Base-by-base conservation (phyloP, 64 coral and sea anemone species). In the Platygyra sinensis region DNA sequence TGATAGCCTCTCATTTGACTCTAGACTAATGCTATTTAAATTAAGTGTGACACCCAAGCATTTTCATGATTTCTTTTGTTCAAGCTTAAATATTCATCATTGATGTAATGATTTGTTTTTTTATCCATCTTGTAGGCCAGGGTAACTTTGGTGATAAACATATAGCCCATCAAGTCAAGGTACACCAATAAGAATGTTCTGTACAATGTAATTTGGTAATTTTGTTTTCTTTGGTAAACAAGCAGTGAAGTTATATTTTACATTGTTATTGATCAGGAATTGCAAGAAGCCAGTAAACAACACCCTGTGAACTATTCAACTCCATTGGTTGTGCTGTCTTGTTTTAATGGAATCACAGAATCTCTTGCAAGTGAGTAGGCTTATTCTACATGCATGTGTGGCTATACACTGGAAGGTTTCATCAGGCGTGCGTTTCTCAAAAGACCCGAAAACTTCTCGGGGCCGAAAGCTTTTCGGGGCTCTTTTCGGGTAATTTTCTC, bases 131-230 rank as follows among this genome's bases (percentile, higher is more conserved):
- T 75, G 10, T 33, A 92, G 90, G 90, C 10, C 55, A 86, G 77
- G 90, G 90, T 20, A 38, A 92, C 25, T 92, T 86, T 86, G 90
- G 90, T 24, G 90, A 92, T 16, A 85, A 79, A 61, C 72, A 92
- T 24, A 61, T 92, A 22, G 9, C 72, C 74, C 80, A 78, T 30
- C 90, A 92, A 86, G 57, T 73, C 19, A 86, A 92, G 90, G 90
- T 92, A 86, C 65, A 11, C 5, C 29, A 11, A 27, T 10, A 27
- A 5, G 0, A 69, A 10, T 69, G 22, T 69, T 69, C 10, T 24
- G 25, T 69, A n/a, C 62, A 36, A 36, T 36, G 33, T 36, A 36
- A 27, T 69, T 25, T 11, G 22, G 8, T 69, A 10, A 20, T 19
- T 20, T 67, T 20, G 63, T 67, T 67, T 25, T 5, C 8, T 67